Conservation (phyloP, 2,113 vertebrate genomes). For the Anseranas semipalmata region DNA sequence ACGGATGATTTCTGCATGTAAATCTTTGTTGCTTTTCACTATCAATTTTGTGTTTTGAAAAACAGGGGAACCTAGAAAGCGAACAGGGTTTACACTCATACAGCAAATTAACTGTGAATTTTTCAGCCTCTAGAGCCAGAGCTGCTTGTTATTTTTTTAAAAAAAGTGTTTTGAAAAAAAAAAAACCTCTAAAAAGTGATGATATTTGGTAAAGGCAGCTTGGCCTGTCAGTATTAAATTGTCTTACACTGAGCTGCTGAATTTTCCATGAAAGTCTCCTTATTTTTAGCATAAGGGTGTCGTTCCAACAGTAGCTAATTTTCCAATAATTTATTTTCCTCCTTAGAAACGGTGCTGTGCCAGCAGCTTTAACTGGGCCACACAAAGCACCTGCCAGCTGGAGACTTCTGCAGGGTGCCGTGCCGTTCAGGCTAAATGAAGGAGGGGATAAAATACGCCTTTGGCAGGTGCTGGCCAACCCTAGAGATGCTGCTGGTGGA, state of each 20-base stretch:
- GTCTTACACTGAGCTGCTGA: not conserved
- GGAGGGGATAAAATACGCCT: not conserved
- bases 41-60: not conserved
- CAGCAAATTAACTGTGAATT: not conserved
- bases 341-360: not conserved
- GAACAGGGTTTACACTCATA: not conserved
- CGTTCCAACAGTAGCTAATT: not conserved
- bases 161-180: not conserved
- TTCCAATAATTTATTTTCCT: not conserved
- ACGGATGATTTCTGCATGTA: not conserved
- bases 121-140: not conserved
- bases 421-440: not conserved
- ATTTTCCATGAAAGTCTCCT: not conserved
- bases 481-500: not conserved
- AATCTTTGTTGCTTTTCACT: not conserved
- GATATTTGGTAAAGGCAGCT: not conserved
- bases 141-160: not conserved
- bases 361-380: not conserved
- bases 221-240: not conserved
- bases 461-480: not conserved
- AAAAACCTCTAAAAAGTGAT: not conserved
- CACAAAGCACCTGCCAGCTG: not conserved
- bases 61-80: not conserved
- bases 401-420: not conserved
- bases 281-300: not conserved